A percentile compares a stretch with the other conserved stretches of the same genome.
These are phyloP conservation scores for Riptortus pedestris DNA, from an alignment of 1,140 invertebrate species.

Conservation along the genomic window DNA sequence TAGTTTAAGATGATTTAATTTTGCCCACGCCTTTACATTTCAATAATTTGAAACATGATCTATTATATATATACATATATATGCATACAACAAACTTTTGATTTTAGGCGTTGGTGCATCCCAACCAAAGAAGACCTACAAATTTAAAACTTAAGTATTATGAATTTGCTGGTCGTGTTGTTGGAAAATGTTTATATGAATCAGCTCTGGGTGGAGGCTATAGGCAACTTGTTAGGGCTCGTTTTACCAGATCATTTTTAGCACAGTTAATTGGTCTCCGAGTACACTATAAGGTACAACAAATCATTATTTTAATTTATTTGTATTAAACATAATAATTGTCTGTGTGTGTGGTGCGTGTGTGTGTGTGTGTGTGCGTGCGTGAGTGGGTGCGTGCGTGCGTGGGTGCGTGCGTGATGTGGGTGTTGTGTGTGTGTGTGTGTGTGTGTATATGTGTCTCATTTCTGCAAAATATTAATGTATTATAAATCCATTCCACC, in stretches of 20 bases:
- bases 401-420: no score
- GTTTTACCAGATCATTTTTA: constrained; percentile 85
- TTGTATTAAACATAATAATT: constrained; percentile 14
- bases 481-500: not conserved
- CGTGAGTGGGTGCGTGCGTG: no score
- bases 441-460: not conserved
- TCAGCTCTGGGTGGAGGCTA: constrained; percentile 78
- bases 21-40: not conserved
- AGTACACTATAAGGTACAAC: constrained; percentile 73
- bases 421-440: no score
- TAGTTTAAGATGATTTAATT: not conserved
- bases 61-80: not conserved
- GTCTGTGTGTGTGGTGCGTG: no score
- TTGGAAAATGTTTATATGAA: constrained; percentile 89
- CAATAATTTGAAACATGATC: not conserved
- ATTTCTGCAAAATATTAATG: not conserved
- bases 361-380: no score
- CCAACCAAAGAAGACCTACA: constrained; percentile 61
- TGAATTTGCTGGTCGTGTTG: constrained; percentile 86
- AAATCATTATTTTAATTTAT: not conserved
- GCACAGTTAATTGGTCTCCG: constrained; percentile 86
- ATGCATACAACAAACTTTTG: no score
- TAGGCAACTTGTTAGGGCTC: constrained; percentile 75
- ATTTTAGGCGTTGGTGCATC: constrained; percentile 67
- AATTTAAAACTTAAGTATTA: constrained; percentile 78